phyloP scores from a whole-genome alignment of 53 echinoderm and acorn worm genomes.

The Luidia sarsii region DNA sequence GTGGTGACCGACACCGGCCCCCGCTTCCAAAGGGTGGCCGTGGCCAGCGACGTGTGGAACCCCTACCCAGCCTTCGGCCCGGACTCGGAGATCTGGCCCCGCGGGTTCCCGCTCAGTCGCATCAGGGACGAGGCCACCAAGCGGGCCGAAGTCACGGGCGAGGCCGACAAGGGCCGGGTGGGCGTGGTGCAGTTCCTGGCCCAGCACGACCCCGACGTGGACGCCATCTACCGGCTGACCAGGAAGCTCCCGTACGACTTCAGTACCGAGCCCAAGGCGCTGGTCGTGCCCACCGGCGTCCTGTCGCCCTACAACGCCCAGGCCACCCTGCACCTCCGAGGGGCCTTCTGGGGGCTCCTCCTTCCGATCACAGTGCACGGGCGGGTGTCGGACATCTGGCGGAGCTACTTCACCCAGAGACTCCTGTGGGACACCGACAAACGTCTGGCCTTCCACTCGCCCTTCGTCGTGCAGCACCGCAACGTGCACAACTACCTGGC shows the following conservation, averaged over 20 bases:
- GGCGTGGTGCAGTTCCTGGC: constrained; percentile 25
- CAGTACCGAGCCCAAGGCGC: background rate
- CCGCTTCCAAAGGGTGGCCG: background rate
- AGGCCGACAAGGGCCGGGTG: background rate
- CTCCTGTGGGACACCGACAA: constrained; percentile 23
- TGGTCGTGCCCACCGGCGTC: background rate
- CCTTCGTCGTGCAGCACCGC: constrained; percentile 18
- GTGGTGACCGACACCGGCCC: background rate
- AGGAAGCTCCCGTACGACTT: constrained; percentile 15
- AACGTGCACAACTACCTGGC: constrained; percentile 32
- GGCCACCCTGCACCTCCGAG: background rate
- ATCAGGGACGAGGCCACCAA: constrained; percentile 3
- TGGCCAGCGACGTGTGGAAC: background rate
- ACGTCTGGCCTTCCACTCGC: constrained; percentile 9
- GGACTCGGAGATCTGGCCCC: constrained; percentile 3
- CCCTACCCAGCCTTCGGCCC: constrained; percentile 9
- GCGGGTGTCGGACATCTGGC: constrained; percentile 23
- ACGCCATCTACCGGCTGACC: constrained; percentile 26
- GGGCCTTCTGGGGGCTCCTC: constrained; percentile 24
- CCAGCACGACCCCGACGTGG: no score
- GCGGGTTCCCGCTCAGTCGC: constrained; percentile 4
- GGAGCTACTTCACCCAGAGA: constrained; percentile 27
- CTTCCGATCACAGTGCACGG: constrained; percentile 16
- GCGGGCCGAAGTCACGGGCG: background rate
- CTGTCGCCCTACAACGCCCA: constrained; percentile 27